Evolutionary conservation across 2,113 vertebrate genomes (phyloP), one percentile per base, ranked within the genome.

Genomic region (Plecotus auritus): DNA sequence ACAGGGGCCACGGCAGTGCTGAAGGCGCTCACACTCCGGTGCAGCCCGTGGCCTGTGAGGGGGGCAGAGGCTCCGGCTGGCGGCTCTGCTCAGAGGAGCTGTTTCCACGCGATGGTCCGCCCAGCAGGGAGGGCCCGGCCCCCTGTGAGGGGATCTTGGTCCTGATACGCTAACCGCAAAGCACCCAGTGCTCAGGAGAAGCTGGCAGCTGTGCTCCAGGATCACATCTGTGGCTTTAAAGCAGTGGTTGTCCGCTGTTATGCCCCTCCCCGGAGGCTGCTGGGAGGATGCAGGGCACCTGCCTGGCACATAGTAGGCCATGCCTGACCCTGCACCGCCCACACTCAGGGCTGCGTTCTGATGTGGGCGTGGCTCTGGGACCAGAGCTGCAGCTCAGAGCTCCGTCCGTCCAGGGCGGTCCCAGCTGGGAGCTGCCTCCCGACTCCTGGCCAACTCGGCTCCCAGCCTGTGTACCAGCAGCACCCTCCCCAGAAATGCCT

Each of bases 161-260:
- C 7, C 49, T 49, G 61, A 23, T 4, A 17, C 4, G 13, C 37
- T 14, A 4, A 74, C 72, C 18, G n/a, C 17, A 9, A 40, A 56
- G 35, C 32, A 70, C 1, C 47, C 28, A 17, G 76, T 7, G 49
- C 45, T 32, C 20, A 8, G 12, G 35, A 3, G n/a, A 23, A 13
- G 1, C 12, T 11, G 4, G 3, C 3, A 45, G 35, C 35, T 3
- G 5, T 42, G 10, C 3, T 13, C 16, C 4, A 9, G 2, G 22
- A 0, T 13, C 4, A 42, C 26, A 5, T 13, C 5, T n/a, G 5
- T 30, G 22, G 4, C 35, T 26, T 35, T 32, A 23, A 17, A 9
- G 7, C 5, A 2, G 1, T 0, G 18, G 18, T 0, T 16, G 30
- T 6, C 32, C 37, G 0, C 35, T 1, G 0, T 40, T 9, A 22